Evolutionary conservation across 2,113 vertebrate genomes (phyloP).

Genomic region (Cinclus cinclus): DNA sequence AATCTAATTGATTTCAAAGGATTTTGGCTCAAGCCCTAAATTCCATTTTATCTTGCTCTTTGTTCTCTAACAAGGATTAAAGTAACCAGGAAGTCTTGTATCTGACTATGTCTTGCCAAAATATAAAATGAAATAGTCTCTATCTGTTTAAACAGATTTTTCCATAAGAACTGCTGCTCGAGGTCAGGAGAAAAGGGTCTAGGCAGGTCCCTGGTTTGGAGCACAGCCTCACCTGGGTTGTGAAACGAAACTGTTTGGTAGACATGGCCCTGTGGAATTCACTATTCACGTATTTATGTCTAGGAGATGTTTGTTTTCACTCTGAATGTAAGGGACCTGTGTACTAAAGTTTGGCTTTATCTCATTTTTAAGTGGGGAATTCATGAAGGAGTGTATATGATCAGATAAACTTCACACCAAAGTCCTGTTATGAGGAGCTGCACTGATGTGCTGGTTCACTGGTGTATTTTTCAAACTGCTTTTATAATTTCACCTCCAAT

Average conservation of each 20-base stretch:
- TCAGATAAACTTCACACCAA: background rate
- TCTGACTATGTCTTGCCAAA: conserved; percentile 14
- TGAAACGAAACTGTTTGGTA: background rate
- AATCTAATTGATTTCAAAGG: conserved; percentile 48
- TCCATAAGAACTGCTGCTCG: background rate
- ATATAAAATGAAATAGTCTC: background rate
- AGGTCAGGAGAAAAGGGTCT: background rate
- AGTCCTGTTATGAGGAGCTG: background rate
- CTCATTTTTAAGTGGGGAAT: background rate
- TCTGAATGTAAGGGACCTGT: background rate
- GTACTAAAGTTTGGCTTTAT: background rate
- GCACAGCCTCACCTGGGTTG: background rate
- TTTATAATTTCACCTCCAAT: background rate
- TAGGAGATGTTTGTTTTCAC: background rate
- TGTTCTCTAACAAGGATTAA: conserved; percentile 45
- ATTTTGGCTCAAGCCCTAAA: conserved; percentile 33
- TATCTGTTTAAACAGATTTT: conserved; percentile 7
- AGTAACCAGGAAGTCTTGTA: conserved; percentile 3
- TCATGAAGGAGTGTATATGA: background rate
- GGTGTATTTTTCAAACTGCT: background rate
- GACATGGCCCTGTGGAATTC: background rate
- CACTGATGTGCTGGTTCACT: background rate
- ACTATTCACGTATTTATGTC: background rate
- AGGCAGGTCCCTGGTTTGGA: background rate
- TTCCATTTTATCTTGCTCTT: conserved; percentile 45